These are phyloP conservation scores for Myopa tessellatipennis DNA, from an alignment of 2,888 invertebrate genomes.

Conservation along the genomic window DNA sequence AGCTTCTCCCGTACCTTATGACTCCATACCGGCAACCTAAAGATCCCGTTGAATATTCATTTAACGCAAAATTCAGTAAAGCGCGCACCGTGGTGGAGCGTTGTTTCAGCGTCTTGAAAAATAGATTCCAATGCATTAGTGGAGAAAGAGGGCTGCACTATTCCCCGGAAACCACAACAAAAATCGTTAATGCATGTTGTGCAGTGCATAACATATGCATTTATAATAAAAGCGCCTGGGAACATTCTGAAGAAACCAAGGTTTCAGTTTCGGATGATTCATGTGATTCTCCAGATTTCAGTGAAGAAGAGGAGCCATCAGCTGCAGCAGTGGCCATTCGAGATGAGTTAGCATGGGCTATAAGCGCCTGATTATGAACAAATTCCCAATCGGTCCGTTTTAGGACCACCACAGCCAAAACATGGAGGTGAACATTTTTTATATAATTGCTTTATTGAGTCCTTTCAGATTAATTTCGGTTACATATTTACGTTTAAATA, in stretches of 20 bases:
- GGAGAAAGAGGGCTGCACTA: conserved; percentile 3
- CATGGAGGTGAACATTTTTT: too few relatives aligned
- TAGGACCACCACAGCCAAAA: too few relatives aligned
- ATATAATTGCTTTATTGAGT: too few relatives aligned
- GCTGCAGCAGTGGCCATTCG: neutral
- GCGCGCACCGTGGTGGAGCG: neutral
- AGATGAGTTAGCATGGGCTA: neutral
- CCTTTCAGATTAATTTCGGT: too few relatives aligned
- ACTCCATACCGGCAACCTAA: neutral
- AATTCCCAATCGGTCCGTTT: too few relatives aligned
- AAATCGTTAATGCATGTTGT: conserved; percentile 3
- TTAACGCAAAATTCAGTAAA: neutral
- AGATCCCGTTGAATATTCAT: neutral
- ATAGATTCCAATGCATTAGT: neutral
- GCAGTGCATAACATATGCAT: neutral
- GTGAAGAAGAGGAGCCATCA: neutral
- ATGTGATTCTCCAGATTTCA: neutral
- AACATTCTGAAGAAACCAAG: neutral
- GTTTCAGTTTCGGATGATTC: neutral
- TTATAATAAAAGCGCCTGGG: neutral
- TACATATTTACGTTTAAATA: too few relatives aligned
- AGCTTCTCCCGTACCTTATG: neutral
- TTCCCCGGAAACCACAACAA: neutral
- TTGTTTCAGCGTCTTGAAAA: conserved; percentile 6
- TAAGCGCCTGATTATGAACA: too few relatives aligned